Conservation (phyloP, 2,113 vertebrate species). For the Pterocles orientalis region DNA sequence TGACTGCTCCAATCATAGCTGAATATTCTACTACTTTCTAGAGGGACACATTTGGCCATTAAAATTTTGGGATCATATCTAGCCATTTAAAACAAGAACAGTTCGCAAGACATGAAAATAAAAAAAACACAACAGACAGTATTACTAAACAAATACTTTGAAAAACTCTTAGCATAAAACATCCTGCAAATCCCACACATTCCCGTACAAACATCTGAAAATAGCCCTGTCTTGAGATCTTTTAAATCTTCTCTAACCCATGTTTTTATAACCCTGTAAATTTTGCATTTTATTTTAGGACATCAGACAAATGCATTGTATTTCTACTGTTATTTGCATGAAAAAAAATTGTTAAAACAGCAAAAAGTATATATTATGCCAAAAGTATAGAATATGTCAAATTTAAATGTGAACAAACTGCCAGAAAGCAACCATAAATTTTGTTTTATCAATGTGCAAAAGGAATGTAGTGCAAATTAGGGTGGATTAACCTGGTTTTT, state of each 20-base stretch:
- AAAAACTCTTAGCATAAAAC: slow-evolving; percentile 34
- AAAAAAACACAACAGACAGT: not conserved
- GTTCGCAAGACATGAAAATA: not conserved
- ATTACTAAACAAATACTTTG: not conserved
- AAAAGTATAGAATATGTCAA: slow-evolving; percentile 49
- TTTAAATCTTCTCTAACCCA: slow-evolving; percentile 1
- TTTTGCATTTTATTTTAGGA: slow-evolving; percentile 17
- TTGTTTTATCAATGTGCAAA: slow-evolving; percentile 67
- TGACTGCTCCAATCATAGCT: not conserved
- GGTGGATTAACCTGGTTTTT: slow-evolving; percentile 53
- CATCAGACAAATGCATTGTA: not conserved
- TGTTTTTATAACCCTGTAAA: slow-evolving; percentile 29
- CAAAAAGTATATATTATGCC: slow-evolving; percentile 10
- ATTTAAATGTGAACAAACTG: slow-evolving; percentile 70
- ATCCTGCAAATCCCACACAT: not conserved
- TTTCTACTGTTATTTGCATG: slow-evolving; percentile 53
- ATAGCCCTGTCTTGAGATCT: not conserved
- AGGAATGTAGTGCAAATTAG: slow-evolving; percentile 62
- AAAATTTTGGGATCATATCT: not conserved
- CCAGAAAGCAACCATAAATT: slow-evolving; percentile 67
- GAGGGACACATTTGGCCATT: not conserved
- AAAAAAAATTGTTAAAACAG: slow-evolving; percentile 55
- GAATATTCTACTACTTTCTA: not conserved
- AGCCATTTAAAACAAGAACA: not conserved
- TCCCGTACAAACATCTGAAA: not conserved